phyloP scores from a whole-genome alignment of 2,888 invertebrate genomes.

The Caenorhabditis drosophilae region DNA sequence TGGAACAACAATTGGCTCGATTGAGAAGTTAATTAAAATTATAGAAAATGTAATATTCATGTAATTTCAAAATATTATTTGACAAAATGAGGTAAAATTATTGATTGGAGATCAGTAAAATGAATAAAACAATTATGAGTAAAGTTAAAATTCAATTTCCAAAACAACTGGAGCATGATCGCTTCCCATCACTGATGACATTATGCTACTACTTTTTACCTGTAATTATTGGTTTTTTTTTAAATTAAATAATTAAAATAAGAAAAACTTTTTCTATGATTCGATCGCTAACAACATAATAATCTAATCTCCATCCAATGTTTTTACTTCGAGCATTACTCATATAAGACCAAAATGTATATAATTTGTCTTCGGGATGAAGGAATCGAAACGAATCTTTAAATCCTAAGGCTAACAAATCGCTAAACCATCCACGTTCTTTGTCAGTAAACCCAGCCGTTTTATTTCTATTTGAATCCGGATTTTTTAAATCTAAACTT shows the following conservation, averaged over 20 bases:
- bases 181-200: constrained; percentile 84
- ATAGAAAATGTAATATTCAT: background rate
- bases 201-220: constrained; percentile 79
- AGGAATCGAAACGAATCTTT: constrained; percentile 76
- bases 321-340: constrained; percentile 84
- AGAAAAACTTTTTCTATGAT: constrained; percentile 77
- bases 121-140: background rate
- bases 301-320: constrained; percentile 96
- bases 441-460: constrained; percentile 94
- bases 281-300: constrained; percentile 86
- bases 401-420: constrained; percentile 79
- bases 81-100: background rate
- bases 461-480: constrained; percentile 83
- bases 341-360: constrained; percentile 96
- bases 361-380: constrained; percentile 82
- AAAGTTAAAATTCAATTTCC: constrained; percentile 75
- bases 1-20: constrained; percentile 42
- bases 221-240: constrained; percentile 13
- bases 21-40: constrained; percentile 26
- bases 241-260: background rate
- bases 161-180: constrained; percentile 93
- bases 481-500: constrained; percentile 81
- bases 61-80: background rate
- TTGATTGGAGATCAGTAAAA: constrained; percentile 2
- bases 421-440: constrained; percentile 88